Conservation (phyloP, 2,888 invertebrate species). For the Cryptus armator region DNA sequence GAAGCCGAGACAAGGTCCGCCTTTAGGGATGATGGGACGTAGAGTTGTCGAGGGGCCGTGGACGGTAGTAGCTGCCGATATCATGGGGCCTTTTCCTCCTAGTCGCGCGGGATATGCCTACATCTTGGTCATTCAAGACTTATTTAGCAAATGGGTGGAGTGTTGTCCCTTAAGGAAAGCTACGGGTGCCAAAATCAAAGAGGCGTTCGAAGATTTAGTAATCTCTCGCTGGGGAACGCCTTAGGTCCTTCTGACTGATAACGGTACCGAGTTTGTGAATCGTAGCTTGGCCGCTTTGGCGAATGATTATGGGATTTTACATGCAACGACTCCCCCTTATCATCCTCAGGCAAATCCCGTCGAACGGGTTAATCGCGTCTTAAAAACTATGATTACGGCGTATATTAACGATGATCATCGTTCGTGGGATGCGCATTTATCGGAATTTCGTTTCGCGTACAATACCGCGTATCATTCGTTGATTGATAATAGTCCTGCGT, state of each 20-base stretch:
- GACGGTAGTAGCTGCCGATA: no score
- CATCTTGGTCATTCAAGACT: slow-evolving; percentile 39
- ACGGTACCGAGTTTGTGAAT: no score
- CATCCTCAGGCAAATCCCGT: slow-evolving; percentile 5
- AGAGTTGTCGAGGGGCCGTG: no score
- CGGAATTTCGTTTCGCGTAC: slow-evolving; percentile 40
- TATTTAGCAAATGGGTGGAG: slow-evolving; percentile 59
- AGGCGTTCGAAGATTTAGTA: slow-evolving; percentile 60
- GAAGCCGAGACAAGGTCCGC: no score
- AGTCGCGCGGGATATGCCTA: neutral
- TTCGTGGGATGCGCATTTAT: slow-evolving; percentile 61
- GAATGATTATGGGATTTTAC: neutral
- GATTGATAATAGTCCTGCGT: slow-evolving; percentile 12
- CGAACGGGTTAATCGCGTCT: neutral
- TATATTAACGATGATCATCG: slow-evolving; percentile 65
- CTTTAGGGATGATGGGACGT: no score
- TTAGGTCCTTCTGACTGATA: slow-evolving; percentile 28
- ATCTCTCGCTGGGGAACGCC: slow-evolving; percentile 67
- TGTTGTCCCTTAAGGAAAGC: slow-evolving; percentile 36
- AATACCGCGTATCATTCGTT: slow-evolving; percentile 29
- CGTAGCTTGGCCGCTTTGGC: no score
- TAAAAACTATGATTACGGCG: neutral
- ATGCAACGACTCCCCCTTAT: slow-evolving; percentile 37
- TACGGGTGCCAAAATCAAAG: slow-evolving; percentile 32
- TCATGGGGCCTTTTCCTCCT: neutral